These are phyloP conservation scores for Megalops atlanticus DNA, from an alignment of 2,113 vertebrate genomes.

Conservation along the genomic window DNA sequence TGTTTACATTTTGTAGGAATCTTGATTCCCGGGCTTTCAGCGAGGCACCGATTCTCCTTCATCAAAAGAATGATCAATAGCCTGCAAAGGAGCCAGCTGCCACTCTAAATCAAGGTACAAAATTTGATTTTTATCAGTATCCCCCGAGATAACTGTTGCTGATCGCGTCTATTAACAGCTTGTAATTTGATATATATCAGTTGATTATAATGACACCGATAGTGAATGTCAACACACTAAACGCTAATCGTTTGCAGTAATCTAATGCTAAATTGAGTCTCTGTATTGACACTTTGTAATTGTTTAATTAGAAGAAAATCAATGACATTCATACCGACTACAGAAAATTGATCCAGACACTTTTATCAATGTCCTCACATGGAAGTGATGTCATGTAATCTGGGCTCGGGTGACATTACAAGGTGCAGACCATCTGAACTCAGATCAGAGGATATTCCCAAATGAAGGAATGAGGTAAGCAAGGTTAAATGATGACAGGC, in stretches of 20 bases:
- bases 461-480: background rate
- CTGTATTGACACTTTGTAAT: conserved; percentile 62
- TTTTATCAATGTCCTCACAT: conserved; percentile 36
- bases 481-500: background rate
- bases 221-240: conserved; percentile 5
- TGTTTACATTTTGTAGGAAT: background rate
- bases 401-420: background rate
- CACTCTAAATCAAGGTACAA: background rate
- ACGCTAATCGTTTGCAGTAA: conserved; percentile 33
- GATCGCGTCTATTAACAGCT: conserved; percentile 40
- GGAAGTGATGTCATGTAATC: conserved; percentile 38
- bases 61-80: conserved; percentile 8
- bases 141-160: conserved; percentile 15
- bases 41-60: background rate
- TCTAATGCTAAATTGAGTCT: conserved; percentile 48
- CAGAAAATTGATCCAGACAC: conserved; percentile 52
- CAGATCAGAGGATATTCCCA: background rate
- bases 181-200: conserved; percentile 21
- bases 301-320: conserved; percentile 53
- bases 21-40: background rate
- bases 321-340: conserved; percentile 59
- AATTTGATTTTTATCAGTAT: conserved; percentile 18
- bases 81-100: background rate
- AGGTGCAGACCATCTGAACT: background rate
- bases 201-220: conserved; percentile 4